These are phyloP conservation scores for Coenonympha glycerion DNA, from an alignment of 2,888 invertebrate genomes.

Conservation along the genomic window DNA sequence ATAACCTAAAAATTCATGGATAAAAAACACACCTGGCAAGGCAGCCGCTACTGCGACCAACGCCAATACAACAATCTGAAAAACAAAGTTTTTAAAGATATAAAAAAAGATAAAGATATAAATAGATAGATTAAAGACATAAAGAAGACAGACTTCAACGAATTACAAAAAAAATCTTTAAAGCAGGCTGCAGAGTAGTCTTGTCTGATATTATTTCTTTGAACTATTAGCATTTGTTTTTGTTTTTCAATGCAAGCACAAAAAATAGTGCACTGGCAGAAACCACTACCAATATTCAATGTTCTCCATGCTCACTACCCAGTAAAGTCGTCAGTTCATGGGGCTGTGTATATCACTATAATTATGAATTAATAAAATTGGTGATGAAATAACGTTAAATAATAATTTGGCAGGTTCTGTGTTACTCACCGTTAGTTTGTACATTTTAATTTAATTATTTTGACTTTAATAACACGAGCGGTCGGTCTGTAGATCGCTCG, in stretches of 20 bases:
- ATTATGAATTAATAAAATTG: neutral
- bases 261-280: too few relatives aligned
- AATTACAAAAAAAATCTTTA: too few relatives aligned
- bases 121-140: neutral
- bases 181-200: too few relatives aligned
- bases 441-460: too few relatives aligned
- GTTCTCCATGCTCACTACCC: too few relatives aligned
- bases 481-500: neutral
- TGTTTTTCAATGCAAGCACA: too few relatives aligned
- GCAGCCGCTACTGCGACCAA: neutral
- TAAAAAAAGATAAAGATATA: neutral
- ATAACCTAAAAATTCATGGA: too few relatives aligned
- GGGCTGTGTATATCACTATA: too few relatives aligned
- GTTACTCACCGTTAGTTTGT: neutral
- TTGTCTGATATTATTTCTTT: too few relatives aligned
- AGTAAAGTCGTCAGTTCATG: too few relatives aligned
- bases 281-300: too few relatives aligned
- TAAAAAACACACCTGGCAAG: neutral
- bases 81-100: neutral
- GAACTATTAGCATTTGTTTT: too few relatives aligned
- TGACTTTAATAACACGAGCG: conserved; percentile 3
- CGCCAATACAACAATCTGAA: neutral
- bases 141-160: neutral
- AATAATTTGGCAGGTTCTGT: neutral
- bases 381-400: neutral